Conservation (phyloP, 2,113 vertebrate genomes). For the Centrocercus urophasianus region DNA sequence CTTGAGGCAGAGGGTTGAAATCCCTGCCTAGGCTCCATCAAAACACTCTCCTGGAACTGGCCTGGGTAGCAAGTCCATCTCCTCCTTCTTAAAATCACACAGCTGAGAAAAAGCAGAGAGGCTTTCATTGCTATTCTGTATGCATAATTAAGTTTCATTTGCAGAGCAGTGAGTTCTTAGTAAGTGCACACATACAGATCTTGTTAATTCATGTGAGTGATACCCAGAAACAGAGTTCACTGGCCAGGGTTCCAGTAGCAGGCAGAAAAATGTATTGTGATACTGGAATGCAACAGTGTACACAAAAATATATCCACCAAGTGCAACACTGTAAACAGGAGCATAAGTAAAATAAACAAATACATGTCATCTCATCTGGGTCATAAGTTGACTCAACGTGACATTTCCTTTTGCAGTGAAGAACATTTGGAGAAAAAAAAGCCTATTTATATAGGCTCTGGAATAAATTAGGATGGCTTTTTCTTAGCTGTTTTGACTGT, state of each 20-base stretch:
- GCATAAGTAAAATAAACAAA: slow-evolving; percentile 60
- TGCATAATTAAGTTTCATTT: slow-evolving; percentile 13
- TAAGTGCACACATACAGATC: neutral
- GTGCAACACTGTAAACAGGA: slow-evolving; percentile 21
- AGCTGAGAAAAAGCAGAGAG: slow-evolving; percentile 48
- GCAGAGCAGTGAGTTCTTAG: neutral
- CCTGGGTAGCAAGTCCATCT: neutral
- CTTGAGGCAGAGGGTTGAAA: neutral
- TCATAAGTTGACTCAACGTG: slow-evolving; percentile 45
- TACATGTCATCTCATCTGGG: slow-evolving; percentile 35
- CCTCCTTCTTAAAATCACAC: neutral
- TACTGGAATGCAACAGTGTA: neutral
- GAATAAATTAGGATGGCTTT: slow-evolving; percentile 3
- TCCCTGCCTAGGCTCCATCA: neutral
- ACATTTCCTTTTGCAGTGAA: slow-evolving; percentile 51
- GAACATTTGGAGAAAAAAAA: neutral
- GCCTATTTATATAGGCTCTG: slow-evolving; percentile 23
- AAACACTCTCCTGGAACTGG: neutral
- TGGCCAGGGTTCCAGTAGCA: neutral
- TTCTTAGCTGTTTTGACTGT: neutral
- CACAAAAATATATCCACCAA: neutral
- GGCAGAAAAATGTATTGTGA: neutral
- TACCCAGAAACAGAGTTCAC: neutral
- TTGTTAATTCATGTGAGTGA: neutral
- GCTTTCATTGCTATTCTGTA: neutral